Evolutionary conservation across 2,113 vertebrate genomes (phyloP).

Genomic region (Nannobrachium achirus): DNA sequence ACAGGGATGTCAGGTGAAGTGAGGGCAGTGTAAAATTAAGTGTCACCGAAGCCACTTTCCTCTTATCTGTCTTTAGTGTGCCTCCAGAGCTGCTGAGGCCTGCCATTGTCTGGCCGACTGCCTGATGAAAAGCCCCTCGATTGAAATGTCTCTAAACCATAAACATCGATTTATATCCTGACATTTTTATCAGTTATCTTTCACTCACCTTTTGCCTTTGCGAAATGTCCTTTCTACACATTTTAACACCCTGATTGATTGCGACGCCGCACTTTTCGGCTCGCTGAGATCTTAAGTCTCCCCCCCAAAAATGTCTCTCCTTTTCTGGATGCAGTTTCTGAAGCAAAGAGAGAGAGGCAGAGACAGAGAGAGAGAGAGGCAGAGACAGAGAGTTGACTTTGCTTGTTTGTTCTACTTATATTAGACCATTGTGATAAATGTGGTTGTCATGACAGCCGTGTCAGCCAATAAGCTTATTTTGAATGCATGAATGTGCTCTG

Average conservation of each 20-base stretch:
- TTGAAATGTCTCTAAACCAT: slow-evolving; percentile 36
- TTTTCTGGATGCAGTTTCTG: not conserved
- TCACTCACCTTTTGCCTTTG: slow-evolving; percentile 50
- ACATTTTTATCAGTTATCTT: slow-evolving; percentile 46
- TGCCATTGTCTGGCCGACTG: slow-evolving; percentile 27
- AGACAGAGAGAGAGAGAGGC: no score
- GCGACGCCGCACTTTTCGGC: slow-evolving; percentile 42
- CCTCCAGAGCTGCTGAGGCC: slow-evolving; percentile 4
- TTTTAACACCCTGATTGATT: slow-evolving; percentile 53
- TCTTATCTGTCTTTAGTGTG: slow-evolving; percentile 4
- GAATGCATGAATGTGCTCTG: slow-evolving; percentile 13
- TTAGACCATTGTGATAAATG: slow-evolving; percentile 45
- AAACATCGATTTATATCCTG: slow-evolving; percentile 50
- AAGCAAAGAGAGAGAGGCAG: not conserved
- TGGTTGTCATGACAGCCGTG: slow-evolving; percentile 49
- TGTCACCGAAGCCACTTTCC: slow-evolving; percentile 18
- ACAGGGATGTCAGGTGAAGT: no score
- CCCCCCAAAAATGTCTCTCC: not conserved
- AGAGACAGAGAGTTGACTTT: no score
- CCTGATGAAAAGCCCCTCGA: slow-evolving; percentile 39
- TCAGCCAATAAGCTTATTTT: slow-evolving; percentile 38
- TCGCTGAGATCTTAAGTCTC: slow-evolving; percentile 31
- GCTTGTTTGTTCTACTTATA: slow-evolving; percentile 6
- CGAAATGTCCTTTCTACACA: slow-evolving; percentile 40
- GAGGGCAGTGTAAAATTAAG: no score